A percentile compares a stretch with the other conserved stretches of the same genome.
These are phyloP conservation scores for Camponotus fellah DNA, from an alignment of 2,888 invertebrate species.

Conservation along the genomic window DNA sequence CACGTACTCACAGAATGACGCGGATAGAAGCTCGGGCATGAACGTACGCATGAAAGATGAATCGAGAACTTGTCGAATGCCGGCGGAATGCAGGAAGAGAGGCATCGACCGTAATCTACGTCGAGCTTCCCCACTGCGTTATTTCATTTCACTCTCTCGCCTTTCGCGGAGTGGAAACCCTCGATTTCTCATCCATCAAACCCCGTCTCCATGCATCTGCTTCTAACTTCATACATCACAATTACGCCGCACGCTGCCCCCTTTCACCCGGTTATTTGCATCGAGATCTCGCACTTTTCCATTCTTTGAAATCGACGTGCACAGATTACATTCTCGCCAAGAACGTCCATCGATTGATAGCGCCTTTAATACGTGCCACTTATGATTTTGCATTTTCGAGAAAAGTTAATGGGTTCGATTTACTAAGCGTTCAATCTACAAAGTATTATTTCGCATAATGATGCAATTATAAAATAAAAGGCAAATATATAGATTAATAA, in stretches of 20 bases:
- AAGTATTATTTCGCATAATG: neutral
- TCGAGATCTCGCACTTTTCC: constrained; percentile 55
- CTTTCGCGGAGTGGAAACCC: constrained; percentile 64
- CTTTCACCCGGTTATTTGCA: constrained; percentile 62
- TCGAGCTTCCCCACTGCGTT: constrained; percentile 63
- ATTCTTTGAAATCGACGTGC: constrained; percentile 63
- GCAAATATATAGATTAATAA: neutral
- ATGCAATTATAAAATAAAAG: neutral
- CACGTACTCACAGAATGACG: constrained; percentile 4
- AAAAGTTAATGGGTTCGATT: constrained; percentile 15
- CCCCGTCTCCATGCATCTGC: constrained; percentile 71
- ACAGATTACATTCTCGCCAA: constrained; percentile 58
- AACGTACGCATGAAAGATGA: constrained; percentile 55
- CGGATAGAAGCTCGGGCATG: constrained; percentile 26
- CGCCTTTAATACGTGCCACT: constrained; percentile 33
- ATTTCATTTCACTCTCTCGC: constrained; percentile 68
- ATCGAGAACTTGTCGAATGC: constrained; percentile 67
- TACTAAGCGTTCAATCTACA: too few relatives aligned
- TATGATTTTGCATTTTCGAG: constrained; percentile 16
- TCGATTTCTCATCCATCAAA: constrained; percentile 74
- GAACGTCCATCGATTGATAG: constrained; percentile 43
- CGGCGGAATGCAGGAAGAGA: constrained; percentile 49
- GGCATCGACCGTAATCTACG: constrained; percentile 62
- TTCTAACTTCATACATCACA: constrained; percentile 76
- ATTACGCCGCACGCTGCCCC: constrained; percentile 65